Percentiles rank a stretch among this genome's conserved stretches.
Conservation (phyloP, 2,113 vertebrate genomes). For the Okapia johnstoni region DNA sequence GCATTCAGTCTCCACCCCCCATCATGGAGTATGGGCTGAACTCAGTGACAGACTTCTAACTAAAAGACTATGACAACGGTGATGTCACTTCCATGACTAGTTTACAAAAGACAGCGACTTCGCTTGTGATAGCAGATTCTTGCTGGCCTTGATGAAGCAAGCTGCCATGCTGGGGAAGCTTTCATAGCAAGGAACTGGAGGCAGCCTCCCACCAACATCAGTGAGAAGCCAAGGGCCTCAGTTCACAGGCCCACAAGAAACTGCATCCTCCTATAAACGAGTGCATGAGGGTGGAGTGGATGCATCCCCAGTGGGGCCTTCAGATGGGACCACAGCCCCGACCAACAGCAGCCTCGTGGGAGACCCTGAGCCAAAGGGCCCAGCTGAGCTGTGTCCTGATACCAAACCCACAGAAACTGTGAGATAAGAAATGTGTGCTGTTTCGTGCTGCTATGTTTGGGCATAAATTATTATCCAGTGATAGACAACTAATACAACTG, state of each 20-base stretch:
- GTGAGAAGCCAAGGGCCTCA: background rate
- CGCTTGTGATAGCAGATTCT: background rate
- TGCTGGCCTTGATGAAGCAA: background rate
- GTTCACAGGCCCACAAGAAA: too few species aligned
- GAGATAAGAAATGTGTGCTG: background rate
- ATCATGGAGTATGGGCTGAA: background rate
- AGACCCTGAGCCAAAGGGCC: background rate
- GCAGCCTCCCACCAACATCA: background rate
- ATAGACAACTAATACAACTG: background rate
- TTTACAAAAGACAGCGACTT: background rate
- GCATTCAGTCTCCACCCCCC: background rate
- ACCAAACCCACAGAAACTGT: background rate
- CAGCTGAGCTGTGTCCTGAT: background rate
- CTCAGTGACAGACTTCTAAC: background rate
- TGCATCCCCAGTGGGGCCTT: background rate
- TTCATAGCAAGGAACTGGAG: background rate
- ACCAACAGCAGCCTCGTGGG: background rate
- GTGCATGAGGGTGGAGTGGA: background rate
- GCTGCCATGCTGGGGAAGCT: background rate
- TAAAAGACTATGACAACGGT: background rate
- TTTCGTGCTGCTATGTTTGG: background rate
- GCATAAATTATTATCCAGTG: background rate
- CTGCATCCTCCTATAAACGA: background rate
- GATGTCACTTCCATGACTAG: background rate
- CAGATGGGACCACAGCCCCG: background rate